Evolutionary conservation across 2,888 invertebrate species (phyloP), one percentile per base, ranked within the genome.

Genomic region (Dusona sp.): DNA sequence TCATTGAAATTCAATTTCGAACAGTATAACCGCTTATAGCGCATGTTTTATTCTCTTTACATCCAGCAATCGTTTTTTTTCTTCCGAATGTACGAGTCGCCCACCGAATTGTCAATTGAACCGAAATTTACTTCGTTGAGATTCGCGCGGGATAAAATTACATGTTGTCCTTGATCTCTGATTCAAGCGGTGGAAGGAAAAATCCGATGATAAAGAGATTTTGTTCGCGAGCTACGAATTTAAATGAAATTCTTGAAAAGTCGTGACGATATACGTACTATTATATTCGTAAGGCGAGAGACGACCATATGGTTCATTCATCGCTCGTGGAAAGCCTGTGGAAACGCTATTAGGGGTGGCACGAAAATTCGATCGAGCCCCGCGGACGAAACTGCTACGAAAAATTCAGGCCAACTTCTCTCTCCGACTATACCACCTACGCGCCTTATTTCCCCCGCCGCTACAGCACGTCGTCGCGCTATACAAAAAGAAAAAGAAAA

Each of bases 241-340:
- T 11, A n/a, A 70, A 79, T 19, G 25, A 25, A 19, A 38, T 54
- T 68, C 16, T n/a, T 42, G 51, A 42, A 16, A n/a, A 51, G 36
- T 78, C 54, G 78, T 2, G 25, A 25, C 4, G 13, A 57, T 6
- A 57, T 3, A 25, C 11, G 9, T 16, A 64, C 64, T n/a, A 38
- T 25, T 42, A 48, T 33, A 33, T 48, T n/a, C 51, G 51, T n/a
- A 51, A 57, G 68, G 68, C 9, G 38, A 57, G 48, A 48, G 25
- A 42, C 61, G 38, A 83, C 78, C 84, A 87, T 87, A 87, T 88
- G 88, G 83, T 88, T 84, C 88, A 89, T 89, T 88, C 88, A 89
- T 86, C 70, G 77, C 74, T 83, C n/a, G n/a, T n/a, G 48, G 29
- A n/a, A 42, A 61, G 79, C 79, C 74, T 79, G 85, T 77, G 74